Conservation (phyloP, 2,888 invertebrate genomes). For the Hipparchia sbordonii region DNA sequence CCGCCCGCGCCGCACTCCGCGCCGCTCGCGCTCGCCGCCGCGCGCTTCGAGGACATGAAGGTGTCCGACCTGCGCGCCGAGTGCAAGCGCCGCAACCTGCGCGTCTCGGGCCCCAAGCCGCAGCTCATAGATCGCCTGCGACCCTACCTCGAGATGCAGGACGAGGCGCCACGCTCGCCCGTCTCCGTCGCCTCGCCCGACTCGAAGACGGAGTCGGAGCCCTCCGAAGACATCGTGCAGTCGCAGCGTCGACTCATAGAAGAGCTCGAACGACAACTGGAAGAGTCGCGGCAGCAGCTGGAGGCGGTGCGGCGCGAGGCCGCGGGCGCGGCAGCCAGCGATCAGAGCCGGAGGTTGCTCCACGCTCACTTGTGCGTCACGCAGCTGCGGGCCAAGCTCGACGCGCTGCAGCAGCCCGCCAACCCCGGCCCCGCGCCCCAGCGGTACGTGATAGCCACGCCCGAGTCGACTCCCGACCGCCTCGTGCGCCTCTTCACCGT, state of each 20-base stretch:
- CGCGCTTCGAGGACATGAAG: constrained; percentile 96
- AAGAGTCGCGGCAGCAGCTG: constrained; percentile 89
- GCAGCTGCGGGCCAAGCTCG: constrained; percentile 84
- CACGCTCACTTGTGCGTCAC: constrained; percentile 84
- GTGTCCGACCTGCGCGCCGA: constrained; percentile 96
- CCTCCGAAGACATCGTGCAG: constrained; percentile 88
- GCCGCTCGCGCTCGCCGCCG: constrained; percentile 71
- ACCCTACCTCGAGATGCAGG: constrained; percentile 84
- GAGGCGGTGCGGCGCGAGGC: constrained; percentile 86
- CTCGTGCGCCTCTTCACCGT: constrained; percentile 68
- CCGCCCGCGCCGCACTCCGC: constrained; percentile 80
- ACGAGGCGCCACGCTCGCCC: constrained; percentile 74
- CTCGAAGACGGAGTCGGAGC: constrained; percentile 64
- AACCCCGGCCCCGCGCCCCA: constrained; percentile 71
- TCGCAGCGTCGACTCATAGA: constrained; percentile 93
- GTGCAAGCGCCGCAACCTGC: constrained; percentile 95
- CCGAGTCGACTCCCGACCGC: constrained; percentile 58
- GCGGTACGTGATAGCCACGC: constrained; percentile 58
- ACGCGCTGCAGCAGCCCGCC: constrained; percentile 81
- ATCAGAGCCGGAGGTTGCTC: constrained; percentile 76
- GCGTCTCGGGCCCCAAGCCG: constrained; percentile 98
- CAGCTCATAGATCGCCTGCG: constrained; percentile 96
- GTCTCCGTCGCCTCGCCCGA: constrained; percentile 67
- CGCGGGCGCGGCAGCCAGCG: constrained; percentile 75
- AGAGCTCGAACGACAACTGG: constrained; percentile 91